Conservation (phyloP, 1,140 invertebrate genomes). For the Gryon sp. region DNA sequence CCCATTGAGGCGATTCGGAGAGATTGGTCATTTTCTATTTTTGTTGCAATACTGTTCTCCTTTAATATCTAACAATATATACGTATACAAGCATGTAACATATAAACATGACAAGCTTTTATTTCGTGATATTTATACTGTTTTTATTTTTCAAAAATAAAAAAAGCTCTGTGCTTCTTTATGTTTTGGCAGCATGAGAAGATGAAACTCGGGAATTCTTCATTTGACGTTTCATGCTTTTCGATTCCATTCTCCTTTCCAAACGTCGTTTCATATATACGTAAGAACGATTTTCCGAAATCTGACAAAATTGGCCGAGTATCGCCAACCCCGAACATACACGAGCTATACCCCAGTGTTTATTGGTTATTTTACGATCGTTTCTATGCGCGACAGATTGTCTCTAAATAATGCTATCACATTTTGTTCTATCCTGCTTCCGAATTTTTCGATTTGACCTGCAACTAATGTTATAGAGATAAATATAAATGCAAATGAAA, state of each 20-base stretch:
- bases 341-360: slow-evolving; percentile 72
- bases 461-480: not conserved
- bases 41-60: slow-evolving; percentile 15
- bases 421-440: slow-evolving; percentile 36
- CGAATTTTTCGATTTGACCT: slow-evolving; percentile 35
- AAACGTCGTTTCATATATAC: slow-evolving; percentile 71
- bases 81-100: too few species aligned
- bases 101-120: too few species aligned
- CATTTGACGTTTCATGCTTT: slow-evolving; percentile 64
- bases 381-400: slow-evolving; percentile 80
- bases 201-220: slow-evolving; percentile 52
- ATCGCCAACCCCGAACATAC: slow-evolving; percentile 49
- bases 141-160: too few species aligned
- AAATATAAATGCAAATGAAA: not conserved
- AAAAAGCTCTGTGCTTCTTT: too few species aligned
- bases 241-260: slow-evolving; percentile 72
- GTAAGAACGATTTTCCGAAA: slow-evolving; percentile 79
- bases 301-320: slow-evolving; percentile 76
- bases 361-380: slow-evolving; percentile 79
- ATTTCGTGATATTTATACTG: too few species aligned
- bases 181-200: slow-evolving; percentile 36
- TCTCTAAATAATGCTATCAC: slow-evolving; percentile 76
- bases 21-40: slow-evolving; percentile 58
- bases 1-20: slow-evolving; percentile 34
- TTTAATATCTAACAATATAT: not conserved